Percentiles rank a stretch among this genome's conserved stretches.
Evolutionary conservation across 2,888 invertebrate species (phyloP).

Genomic region (Mallateleia sp.): DNA sequence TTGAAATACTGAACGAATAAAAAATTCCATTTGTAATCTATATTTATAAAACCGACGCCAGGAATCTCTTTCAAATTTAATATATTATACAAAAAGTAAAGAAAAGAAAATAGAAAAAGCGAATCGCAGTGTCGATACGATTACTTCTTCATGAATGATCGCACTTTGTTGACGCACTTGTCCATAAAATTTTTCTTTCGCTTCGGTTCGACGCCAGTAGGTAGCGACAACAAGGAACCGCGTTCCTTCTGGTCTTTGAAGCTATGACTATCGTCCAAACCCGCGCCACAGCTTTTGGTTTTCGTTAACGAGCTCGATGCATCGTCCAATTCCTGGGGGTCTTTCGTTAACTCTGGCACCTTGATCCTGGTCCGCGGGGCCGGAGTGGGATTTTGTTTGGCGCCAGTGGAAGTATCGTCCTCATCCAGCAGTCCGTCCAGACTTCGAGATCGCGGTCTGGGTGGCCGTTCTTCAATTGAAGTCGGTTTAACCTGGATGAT

Average conservation of each 20-base stretch:
- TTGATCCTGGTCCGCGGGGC: constrained; percentile 44
- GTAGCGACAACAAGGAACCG: constrained; percentile 91
- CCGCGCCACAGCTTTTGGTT: constrained; percentile 88
- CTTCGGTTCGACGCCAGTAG: constrained; percentile 92
- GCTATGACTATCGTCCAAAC: constrained; percentile 83
- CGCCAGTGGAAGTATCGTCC: constrained; percentile 78
- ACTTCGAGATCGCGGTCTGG: constrained; percentile 91
- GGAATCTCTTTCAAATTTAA: background rate
- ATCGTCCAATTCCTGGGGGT: constrained; percentile 23
- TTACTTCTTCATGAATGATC: constrained; percentile 87
- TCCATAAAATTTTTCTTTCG: constrained; percentile 96
- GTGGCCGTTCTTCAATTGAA: constrained; percentile 83
- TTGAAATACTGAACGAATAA: no score
- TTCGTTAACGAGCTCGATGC: constrained; percentile 84
- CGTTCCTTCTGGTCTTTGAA: constrained; percentile 84
- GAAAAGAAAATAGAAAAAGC: background rate
- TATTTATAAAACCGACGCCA: background rate
- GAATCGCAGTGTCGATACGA: background rate
- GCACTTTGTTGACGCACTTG: constrained; percentile 89
- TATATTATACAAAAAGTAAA: background rate
- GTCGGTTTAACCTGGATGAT: constrained; percentile 85
- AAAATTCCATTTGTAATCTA: no score
- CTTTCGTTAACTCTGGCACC: constrained; percentile 14
- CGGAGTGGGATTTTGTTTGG: constrained; percentile 52
- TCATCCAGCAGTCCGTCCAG: constrained; percentile 92